Evolutionary conservation across 2,113 vertebrate species (phyloP).

Genomic region (Phylloscopus trochiloides): DNA sequence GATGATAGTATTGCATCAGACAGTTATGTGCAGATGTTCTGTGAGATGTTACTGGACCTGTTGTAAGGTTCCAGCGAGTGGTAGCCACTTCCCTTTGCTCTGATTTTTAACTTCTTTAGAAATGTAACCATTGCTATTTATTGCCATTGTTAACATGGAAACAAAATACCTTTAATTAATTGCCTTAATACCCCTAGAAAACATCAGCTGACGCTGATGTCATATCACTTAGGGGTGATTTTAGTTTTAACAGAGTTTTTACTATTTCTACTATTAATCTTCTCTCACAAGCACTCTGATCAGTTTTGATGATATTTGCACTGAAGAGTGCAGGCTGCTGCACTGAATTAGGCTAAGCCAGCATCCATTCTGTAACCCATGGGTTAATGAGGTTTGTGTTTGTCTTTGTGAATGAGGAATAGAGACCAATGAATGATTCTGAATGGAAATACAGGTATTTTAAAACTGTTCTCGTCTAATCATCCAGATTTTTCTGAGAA

Average conservation of each 20-base stretch:
- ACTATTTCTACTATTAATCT: not conserved
- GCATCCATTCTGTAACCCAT: not conserved
- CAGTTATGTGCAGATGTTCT: not conserved
- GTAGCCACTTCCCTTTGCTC: not conserved
- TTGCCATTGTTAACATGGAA: not conserved
- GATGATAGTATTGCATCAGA: not conserved
- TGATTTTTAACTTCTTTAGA: not conserved
- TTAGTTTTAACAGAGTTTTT: slow-evolving; percentile 2
- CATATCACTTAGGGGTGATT: not conserved
- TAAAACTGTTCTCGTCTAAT: not conserved
- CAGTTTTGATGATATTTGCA: not conserved
- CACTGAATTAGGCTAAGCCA: not conserved
- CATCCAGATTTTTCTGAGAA: not conserved
- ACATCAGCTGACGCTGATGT: not conserved
- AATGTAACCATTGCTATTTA: not conserved
- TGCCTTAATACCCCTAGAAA: not conserved
- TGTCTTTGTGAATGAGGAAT: not conserved
- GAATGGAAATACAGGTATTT: not conserved
- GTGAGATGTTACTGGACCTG: not conserved
- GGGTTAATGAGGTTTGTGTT: not conserved
- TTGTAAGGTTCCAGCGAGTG: not conserved
- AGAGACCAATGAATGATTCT: not conserved
- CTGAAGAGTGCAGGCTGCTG: not conserved
- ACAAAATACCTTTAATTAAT: not conserved
- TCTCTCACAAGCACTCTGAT: not conserved